These are phyloP conservation scores for Ploceus nigricollis DNA, from an alignment of 2,113 vertebrate species.

Conservation along the genomic window DNA sequence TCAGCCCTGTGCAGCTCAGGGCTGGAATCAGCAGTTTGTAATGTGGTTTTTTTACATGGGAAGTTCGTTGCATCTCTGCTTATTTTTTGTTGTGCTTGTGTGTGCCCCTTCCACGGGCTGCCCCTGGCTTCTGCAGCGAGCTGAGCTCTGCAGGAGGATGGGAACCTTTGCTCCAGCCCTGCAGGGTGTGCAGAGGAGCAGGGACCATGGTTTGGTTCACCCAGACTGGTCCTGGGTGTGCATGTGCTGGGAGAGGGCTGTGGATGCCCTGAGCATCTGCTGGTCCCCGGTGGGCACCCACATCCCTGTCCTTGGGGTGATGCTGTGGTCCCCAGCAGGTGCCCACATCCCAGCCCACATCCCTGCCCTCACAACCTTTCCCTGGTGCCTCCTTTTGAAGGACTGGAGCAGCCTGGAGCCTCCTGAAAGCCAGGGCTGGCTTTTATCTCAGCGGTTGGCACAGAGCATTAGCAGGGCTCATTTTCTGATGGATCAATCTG, in stretches of 20 bases:
- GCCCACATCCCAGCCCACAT: background rate
- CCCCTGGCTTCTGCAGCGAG: background rate
- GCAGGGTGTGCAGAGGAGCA: background rate
- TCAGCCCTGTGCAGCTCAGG: background rate
- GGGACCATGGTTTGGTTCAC: fast-evolving
- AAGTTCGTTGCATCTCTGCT: background rate
- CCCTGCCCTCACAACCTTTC: background rate
- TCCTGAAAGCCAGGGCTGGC: background rate
- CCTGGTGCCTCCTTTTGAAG: background rate
- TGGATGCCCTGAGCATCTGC: background rate
- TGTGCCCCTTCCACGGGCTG: background rate
- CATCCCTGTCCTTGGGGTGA: background rate
- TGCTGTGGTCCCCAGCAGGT: background rate
- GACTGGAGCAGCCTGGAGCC: background rate
- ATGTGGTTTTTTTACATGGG: fast-evolving
- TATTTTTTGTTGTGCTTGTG: background rate
- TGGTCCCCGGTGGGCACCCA: background rate
- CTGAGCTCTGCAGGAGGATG: background rate
- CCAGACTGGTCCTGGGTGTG: background rate
- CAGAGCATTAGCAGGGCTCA: background rate
- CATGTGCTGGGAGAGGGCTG: background rate
- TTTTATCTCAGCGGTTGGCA: background rate
- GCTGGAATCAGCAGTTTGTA: background rate
- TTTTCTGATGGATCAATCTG: constrained; percentile 18
- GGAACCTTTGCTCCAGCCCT: background rate